phyloP scores from a whole-genome alignment of 2,888 invertebrate genomes.

The Miltochrista miniata region DNA sequence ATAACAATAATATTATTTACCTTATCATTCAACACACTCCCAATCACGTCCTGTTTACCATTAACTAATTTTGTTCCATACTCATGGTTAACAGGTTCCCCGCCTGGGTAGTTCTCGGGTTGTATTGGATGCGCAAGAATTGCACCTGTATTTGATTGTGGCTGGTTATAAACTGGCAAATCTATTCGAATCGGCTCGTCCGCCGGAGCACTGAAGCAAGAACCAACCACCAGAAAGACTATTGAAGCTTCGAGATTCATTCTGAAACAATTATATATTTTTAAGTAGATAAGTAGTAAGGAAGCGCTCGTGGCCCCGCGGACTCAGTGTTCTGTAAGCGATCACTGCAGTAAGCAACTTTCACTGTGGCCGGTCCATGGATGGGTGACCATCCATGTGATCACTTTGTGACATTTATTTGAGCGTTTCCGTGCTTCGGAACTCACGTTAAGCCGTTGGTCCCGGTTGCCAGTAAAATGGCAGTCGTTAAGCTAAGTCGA shows the following conservation, averaged over 20 bases:
- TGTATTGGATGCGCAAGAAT: slow-evolving; percentile 41
- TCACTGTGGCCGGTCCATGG: too few relatives aligned
- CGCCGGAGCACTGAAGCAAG: slow-evolving; percentile 54
- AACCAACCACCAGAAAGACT: slow-evolving; percentile 36
- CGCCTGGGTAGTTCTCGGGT: slow-evolving; percentile 57
- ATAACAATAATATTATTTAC: slow-evolving; percentile 21
- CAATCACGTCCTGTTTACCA: slow-evolving; percentile 51
- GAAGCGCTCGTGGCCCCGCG: too few relatives aligned
- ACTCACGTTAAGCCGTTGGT: too few relatives aligned
- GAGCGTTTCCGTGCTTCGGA: too few relatives aligned
- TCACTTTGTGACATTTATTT: too few relatives aligned
- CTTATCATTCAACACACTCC: slow-evolving; percentile 39
- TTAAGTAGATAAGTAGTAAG: too few relatives aligned
- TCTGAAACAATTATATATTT: slow-evolving; percentile 41
- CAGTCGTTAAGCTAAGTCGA: too few relatives aligned
- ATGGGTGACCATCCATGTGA: too few relatives aligned
- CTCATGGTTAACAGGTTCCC: slow-evolving; percentile 37
- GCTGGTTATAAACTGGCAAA: slow-evolving; percentile 67
- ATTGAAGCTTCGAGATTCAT: slow-evolving; percentile 43
- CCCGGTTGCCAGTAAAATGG: too few relatives aligned
- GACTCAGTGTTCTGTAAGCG: too few relatives aligned
- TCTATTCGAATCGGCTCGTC: slow-evolving; percentile 70
- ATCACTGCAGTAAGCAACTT: too few relatives aligned
- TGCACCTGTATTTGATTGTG: slow-evolving; percentile 39
- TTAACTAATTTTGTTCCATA: slow-evolving; percentile 45